These are phyloP conservation scores for Holotrichia oblita DNA, from an alignment of 1,140 invertebrate genomes.

Conservation along the genomic window DNA sequence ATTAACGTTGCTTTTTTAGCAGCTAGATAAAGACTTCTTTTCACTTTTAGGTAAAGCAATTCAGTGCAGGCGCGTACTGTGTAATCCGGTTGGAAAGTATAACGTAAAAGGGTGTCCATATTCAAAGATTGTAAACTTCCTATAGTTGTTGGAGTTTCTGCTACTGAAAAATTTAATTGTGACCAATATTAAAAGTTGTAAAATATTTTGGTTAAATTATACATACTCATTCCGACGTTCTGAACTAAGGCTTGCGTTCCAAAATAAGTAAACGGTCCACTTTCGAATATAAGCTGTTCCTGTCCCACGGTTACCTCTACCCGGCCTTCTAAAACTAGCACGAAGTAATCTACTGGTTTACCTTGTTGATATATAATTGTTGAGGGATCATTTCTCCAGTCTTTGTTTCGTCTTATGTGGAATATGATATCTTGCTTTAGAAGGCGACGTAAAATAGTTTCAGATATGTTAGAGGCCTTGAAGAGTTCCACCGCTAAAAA, in stretches of 20 bases:
- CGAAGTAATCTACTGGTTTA: slow-evolving; percentile 91
- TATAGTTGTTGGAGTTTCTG: too few species aligned
- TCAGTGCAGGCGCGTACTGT: slow-evolving; percentile 85
- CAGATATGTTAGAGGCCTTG: slow-evolving; percentile 83
- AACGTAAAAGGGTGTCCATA: slow-evolving; percentile 77
- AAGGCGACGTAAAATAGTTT: slow-evolving; percentile 86
- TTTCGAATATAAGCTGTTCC: slow-evolving; percentile 91
- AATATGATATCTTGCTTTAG: slow-evolving; percentile 92
- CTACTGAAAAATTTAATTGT: too few species aligned
- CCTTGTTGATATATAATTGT: slow-evolving; percentile 85
- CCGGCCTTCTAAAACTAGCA: slow-evolving; percentile 91
- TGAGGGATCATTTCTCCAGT: slow-evolving; percentile 73
- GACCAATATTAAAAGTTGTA: too few species aligned
- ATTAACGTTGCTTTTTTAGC: slow-evolving; percentile 87
- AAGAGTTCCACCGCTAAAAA: slow-evolving; percentile 86
- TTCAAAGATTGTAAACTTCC: slow-evolving; percentile 83
- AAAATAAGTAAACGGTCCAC: slow-evolving; percentile 95
- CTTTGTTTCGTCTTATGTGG: slow-evolving; percentile 85
- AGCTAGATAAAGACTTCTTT: slow-evolving; percentile 84
- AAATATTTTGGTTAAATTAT: too few species aligned
- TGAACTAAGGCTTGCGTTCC: slow-evolving; percentile 84
- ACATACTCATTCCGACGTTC: slow-evolving; percentile 78
- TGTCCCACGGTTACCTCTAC: slow-evolving; percentile 89
- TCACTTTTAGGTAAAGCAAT: slow-evolving; percentile 84
- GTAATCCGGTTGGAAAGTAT: slow-evolving; percentile 92